Evolutionary conservation across 2,888 invertebrate species (phyloP), one percentile per base, ranked within the genome.

Genomic region (Dicranocentrus wangi): DNA sequence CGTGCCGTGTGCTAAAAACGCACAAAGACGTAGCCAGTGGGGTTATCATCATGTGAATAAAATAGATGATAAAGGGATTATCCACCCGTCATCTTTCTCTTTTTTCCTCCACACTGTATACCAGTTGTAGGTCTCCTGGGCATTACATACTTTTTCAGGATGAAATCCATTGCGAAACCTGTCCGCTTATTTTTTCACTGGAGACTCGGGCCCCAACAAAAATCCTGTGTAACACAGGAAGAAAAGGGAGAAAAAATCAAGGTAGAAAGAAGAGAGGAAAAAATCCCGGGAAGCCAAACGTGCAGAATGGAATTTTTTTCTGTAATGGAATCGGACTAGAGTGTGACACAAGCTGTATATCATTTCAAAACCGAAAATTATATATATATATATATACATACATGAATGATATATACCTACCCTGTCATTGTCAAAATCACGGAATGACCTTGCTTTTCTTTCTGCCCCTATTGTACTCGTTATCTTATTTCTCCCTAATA

Each of bases 31-130:
- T 68, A 25, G 66, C 76, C 76, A 43, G 15, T 60, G 23, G 76
- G 66, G 39, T 76, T 68, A 60, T 68, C 60, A 60, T 68, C 65
- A 65, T 43, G 65, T 55, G 68, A 68, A 73, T 72, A 73, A 68
- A 68, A 76, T 68, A 76, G 76, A 68, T 76, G 66, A 76, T 68
- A 68, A 76, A 76, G 60, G 76, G 68, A 68, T 60, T 76, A 68
- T 47, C 66, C 42, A 55, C 65, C 66, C 58, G 19, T 75, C 75
- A 75, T 75, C 58, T 32, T 75, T 66, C 55, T 55, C 17, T 39
- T 51, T 51, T 51, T 51, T 17, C n/a, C 51, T 51, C n/a, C 51
- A 13, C 51, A 13, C 51, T 58, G 32, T 32, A 17, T 23, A 13
- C 19, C 28, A 51, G n/a, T 39, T 21, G 21, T 2, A 17, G 25